phyloP scores from a whole-genome alignment of 2,888 invertebrate genomes.

The Neoscelio sp. region DNA sequence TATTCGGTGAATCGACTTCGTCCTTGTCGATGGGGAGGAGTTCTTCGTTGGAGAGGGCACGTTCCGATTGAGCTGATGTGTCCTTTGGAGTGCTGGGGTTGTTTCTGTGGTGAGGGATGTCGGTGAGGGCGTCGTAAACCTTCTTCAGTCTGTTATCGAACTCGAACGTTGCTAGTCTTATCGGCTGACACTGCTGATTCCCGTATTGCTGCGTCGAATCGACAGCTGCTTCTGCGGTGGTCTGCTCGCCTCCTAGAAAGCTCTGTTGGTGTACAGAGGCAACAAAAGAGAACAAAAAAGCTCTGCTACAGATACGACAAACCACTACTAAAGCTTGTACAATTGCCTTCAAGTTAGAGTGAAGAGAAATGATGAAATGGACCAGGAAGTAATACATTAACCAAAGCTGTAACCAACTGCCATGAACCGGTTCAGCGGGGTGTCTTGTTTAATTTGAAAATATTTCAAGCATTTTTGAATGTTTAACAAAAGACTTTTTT shows the following conservation, averaged over 20 bases:
- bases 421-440: slow-evolving; percentile 4
- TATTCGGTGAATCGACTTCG: slow-evolving; percentile 70
- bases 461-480: too few species aligned
- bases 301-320: slow-evolving; percentile 81
- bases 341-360: slow-evolving; percentile 46
- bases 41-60: slow-evolving; percentile 3
- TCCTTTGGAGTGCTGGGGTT: slow-evolving; percentile 28
- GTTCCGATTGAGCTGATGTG: not conserved
- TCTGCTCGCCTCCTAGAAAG: slow-evolving; percentile 82
- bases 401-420: slow-evolving; percentile 21
- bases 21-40: slow-evolving; percentile 22
- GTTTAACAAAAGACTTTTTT: too few species aligned
- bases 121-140: slow-evolving; percentile 33
- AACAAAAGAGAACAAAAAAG: slow-evolving; percentile 80
- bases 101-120: slow-evolving; percentile 27
- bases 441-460: slow-evolving; percentile 50
- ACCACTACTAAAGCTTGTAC: slow-evolving; percentile 79
- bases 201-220: slow-evolving; percentile 80
- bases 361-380: slow-evolving; percentile 19
- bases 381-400: not conserved
- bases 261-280: slow-evolving; percentile 82
- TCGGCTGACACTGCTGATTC: slow-evolving; percentile 82
- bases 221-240: slow-evolving; percentile 75
- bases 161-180: slow-evolving; percentile 79
- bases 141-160: slow-evolving; percentile 76